Percentiles rank a stretch among this genome's conserved stretches.
Conservation (phyloP, 1,140 invertebrate species). For the Parapsyche elsis region DNA sequence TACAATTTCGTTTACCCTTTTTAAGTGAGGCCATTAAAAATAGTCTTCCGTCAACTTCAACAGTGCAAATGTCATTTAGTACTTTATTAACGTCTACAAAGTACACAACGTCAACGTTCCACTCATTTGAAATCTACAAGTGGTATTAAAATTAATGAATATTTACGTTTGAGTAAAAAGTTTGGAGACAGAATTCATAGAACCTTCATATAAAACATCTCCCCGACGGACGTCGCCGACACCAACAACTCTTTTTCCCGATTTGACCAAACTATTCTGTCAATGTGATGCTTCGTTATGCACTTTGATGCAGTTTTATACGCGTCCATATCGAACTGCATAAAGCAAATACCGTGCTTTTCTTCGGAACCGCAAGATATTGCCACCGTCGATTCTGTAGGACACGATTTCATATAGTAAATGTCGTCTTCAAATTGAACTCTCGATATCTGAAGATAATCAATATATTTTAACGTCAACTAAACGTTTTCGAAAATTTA, state of each 20-base stretch:
- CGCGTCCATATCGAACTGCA: conserved; percentile 51
- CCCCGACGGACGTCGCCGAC: conserved; percentile 61
- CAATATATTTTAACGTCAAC: no score
- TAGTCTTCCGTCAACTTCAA: neutral
- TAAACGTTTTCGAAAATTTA: no score
- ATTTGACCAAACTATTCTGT: conserved; percentile 60
- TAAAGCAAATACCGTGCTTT: conserved; percentile 59
- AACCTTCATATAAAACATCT: conserved; percentile 64
- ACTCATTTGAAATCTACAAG: neutral
- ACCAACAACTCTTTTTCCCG: conserved; percentile 60
- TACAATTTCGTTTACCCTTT: neutral
- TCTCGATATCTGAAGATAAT: conserved; percentile 38
- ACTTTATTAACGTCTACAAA: neutral
- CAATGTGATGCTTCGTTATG: conserved; percentile 63
- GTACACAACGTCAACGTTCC: neutral
- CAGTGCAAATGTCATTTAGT: neutral
- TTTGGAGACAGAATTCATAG: no score
- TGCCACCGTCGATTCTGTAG: conserved; percentile 60
- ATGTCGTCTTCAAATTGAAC: conserved; percentile 42
- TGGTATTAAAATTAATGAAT: neutral
- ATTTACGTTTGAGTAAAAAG: neutral
- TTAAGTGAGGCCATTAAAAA: neutral
- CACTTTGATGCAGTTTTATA: conserved; percentile 58
- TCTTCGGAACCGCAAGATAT: conserved; percentile 59
- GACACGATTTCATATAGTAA: conserved; percentile 57